Conservation (phyloP, 2,113 vertebrate genomes). For the Tychaedon coryphoeus region DNA sequence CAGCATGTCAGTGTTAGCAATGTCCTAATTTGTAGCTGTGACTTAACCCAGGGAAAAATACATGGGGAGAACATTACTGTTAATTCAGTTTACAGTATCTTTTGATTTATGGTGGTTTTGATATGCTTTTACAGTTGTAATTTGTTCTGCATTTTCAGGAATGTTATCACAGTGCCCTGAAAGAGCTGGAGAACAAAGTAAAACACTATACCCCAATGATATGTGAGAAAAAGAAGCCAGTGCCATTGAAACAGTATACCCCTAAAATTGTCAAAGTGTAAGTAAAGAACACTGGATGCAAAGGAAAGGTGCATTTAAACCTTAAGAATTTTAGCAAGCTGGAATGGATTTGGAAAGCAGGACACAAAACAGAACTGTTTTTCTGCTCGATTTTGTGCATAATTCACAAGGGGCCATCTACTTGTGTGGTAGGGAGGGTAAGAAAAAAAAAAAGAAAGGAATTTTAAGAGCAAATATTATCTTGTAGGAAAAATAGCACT, state of each 20-base stretch:
- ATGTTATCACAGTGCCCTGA: slow-evolving; percentile 69
- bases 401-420: background rate
- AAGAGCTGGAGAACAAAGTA: slow-evolving; percentile 57
- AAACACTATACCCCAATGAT: slow-evolving; percentile 68
- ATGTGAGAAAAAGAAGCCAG: slow-evolving; percentile 89
- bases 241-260: slow-evolving; percentile 87
- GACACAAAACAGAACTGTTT: background rate
- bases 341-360: background rate
- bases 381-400: background rate
- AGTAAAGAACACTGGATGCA: slow-evolving; percentile 49
- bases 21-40: background rate
- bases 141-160: slow-evolving; percentile 72
- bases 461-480: background rate
- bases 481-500: background rate
- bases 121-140: background rate
- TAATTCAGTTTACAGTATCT: background rate
- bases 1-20: background rate
- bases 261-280: slow-evolving; percentile 95
- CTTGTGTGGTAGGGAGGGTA: background rate
- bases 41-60: background rate
- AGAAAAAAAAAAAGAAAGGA: background rate
- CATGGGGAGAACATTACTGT: background rate
- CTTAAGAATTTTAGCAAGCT: background rate
- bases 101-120: background rate
- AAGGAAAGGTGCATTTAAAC: background rate